phyloP scores from a whole-genome alignment of 1,140 invertebrate species.

The Paralvinella palmiformis region DNA sequence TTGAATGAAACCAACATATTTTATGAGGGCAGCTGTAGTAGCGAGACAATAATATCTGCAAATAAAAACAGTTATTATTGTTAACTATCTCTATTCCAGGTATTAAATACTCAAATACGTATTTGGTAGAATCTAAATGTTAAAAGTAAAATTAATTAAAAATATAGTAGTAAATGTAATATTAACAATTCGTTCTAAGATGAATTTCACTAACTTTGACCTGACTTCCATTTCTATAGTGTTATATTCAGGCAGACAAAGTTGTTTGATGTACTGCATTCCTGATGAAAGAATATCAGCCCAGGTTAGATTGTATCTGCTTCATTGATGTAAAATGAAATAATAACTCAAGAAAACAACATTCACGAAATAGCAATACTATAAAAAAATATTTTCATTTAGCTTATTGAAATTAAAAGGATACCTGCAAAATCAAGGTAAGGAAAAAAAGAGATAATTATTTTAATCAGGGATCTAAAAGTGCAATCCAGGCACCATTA shows the following conservation, averaged over 20 bases:
- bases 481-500: too few relatives aligned
- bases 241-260: slow-evolving; percentile 64
- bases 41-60: slow-evolving; percentile 73
- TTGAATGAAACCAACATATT: slow-evolving; percentile 75
- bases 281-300: slow-evolving; percentile 51
- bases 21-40: slow-evolving; percentile 71
- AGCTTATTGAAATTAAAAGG: too few relatives aligned
- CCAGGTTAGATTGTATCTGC: not conserved
- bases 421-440: too few relatives aligned
- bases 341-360: too few relatives aligned
- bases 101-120: not conserved
- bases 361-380: too few relatives aligned
- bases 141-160: too few relatives aligned
- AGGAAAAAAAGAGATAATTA: too few relatives aligned
- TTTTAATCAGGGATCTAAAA: too few relatives aligned
- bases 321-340: too few relatives aligned
- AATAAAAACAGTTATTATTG: not conserved
- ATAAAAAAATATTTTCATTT: slow-evolving; percentile 2
- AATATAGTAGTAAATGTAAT: too few relatives aligned
- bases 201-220: slow-evolving; percentile 62
- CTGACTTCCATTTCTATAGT: slow-evolving; percentile 67
- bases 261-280: slow-evolving; percentile 63
- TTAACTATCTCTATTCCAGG: not conserved
- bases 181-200: not conserved
- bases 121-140: too few relatives aligned